Percentiles rank a stretch among this genome's conserved stretches.
phyloP scores from a whole-genome alignment of 2,797 vertebrate genomes.

The Kryptolebias ocellatus region DNA sequence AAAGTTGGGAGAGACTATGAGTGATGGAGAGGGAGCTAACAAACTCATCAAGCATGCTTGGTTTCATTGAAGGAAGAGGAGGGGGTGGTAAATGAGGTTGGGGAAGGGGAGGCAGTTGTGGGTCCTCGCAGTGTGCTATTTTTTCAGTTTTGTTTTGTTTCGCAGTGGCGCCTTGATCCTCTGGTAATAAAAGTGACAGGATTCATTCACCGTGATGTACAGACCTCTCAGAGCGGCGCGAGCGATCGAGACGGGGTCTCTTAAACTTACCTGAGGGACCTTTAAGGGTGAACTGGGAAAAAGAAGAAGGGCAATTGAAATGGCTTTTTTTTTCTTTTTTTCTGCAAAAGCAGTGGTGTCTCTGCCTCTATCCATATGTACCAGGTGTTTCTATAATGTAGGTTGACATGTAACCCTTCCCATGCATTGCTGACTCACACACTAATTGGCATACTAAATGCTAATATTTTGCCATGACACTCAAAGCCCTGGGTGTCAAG shows the following conservation, averaged over 20 bases:
- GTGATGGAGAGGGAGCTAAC: slow-evolving; percentile 66
- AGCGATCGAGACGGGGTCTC: slow-evolving; percentile 70
- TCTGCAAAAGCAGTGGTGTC: slow-evolving; percentile 32
- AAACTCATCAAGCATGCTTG: slow-evolving; percentile 74
- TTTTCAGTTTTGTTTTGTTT: slow-evolving; percentile 69
- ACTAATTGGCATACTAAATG: slow-evolving; percentile 76
- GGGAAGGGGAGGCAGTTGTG: slow-evolving; percentile 39
- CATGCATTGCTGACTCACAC: slow-evolving; percentile 47
- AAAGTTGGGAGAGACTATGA: slow-evolving; percentile 59
- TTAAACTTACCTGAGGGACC: slow-evolving; percentile 80
- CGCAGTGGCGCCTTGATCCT: slow-evolving; percentile 66
- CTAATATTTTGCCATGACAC: slow-evolving; percentile 74
- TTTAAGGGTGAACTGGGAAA: slow-evolving; percentile 56
- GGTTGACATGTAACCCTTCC: slow-evolving; percentile 46
- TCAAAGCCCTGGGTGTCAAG: slow-evolving; percentile 71
- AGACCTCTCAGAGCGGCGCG: slow-evolving; percentile 77
- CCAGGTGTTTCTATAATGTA: slow-evolving; percentile 57
- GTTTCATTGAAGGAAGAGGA: slow-evolving; percentile 38
- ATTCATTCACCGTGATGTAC: slow-evolving; percentile 81
- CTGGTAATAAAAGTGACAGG: slow-evolving; percentile 83
- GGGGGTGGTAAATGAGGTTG: slow-evolving; percentile 56
- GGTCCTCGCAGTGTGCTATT: slow-evolving; percentile 51
- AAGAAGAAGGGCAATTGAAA: slow-evolving; percentile 64
- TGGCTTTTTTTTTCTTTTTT: slow-evolving; percentile 42
- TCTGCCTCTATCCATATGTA: slow-evolving; percentile 33